Evolutionary conservation across 2,888 invertebrate genomes (phyloP).

Genomic region (Rotaria sp.): DNA sequence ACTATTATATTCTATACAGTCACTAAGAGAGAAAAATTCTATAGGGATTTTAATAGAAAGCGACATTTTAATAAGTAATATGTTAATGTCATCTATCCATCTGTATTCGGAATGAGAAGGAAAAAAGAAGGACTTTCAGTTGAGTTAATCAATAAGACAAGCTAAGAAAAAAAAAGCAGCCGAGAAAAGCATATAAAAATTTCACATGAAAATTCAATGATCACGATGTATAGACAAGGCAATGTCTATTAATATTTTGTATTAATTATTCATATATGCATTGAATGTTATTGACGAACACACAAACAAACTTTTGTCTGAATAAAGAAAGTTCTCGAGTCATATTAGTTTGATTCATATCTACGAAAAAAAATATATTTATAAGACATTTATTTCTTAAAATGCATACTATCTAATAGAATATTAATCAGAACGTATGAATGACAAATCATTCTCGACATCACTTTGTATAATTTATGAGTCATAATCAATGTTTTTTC

Average conservation of each 20-base stretch:
- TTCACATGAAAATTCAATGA: background rate
- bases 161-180: background rate
- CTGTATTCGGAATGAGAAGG: background rate
- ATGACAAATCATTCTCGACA: background rate
- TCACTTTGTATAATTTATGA: background rate
- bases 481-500: background rate
- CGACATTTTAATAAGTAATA: background rate
- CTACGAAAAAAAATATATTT: too few relatives aligned
- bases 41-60: background rate
- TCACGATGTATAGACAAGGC: background rate
- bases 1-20: background rate
- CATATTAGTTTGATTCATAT: too few relatives aligned
- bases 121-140: background rate
- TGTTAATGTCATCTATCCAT: background rate
- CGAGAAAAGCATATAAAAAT: background rate
- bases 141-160: background rate
- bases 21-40: background rate
- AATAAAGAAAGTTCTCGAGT: too few relatives aligned
- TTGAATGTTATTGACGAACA: background rate
- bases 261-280: background rate
- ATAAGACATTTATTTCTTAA: background rate
- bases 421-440: background rate
- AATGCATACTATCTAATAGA: background rate
- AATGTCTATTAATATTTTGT: background rate
- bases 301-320: too few relatives aligned